phyloP scores from a whole-genome alignment of 2,888 invertebrate species.

The Troides helena region DNA sequence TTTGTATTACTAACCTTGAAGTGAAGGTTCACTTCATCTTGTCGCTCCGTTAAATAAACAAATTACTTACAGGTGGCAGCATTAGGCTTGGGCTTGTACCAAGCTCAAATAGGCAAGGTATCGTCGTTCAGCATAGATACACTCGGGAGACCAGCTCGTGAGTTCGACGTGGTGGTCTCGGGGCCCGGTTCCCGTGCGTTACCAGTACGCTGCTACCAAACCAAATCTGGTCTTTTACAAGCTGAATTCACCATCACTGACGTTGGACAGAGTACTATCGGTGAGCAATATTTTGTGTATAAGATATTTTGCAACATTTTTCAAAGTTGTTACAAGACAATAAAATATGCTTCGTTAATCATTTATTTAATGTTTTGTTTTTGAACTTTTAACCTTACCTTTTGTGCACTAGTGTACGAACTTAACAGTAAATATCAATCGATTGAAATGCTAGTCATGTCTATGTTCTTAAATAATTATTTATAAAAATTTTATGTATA shows the following conservation, averaged over 20 bases:
- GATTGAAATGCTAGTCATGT: too few species aligned
- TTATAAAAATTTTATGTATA: neutral
- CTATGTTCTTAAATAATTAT: neutral
- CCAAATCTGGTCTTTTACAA: conserved; percentile 95
- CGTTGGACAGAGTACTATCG: conserved; percentile 84
- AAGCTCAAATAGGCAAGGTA: conserved; percentile 89
- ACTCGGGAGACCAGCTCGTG: conserved; percentile 89
- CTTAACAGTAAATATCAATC: too few species aligned
- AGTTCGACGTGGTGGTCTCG: conserved; percentile 94
- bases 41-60: too few species aligned
- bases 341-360: neutral
- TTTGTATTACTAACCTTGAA: too few species aligned
- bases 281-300: conserved; percentile 53
- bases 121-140: conserved; percentile 95
- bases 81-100: conserved; percentile 91
- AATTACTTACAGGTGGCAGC: conserved; percentile 79
- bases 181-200: conserved; percentile 89
- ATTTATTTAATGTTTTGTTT: neutral
- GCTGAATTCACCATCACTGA: conserved; percentile 95
- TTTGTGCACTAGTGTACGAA: too few species aligned
- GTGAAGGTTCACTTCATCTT: too few species aligned
- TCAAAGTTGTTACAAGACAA: too few species aligned
- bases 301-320: neutral
- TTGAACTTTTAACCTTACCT: too few species aligned
- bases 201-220: conserved; percentile 96